Evolutionary conservation across 2,888 invertebrate species (phyloP).

Genomic region (Torymus auratus): DNA sequence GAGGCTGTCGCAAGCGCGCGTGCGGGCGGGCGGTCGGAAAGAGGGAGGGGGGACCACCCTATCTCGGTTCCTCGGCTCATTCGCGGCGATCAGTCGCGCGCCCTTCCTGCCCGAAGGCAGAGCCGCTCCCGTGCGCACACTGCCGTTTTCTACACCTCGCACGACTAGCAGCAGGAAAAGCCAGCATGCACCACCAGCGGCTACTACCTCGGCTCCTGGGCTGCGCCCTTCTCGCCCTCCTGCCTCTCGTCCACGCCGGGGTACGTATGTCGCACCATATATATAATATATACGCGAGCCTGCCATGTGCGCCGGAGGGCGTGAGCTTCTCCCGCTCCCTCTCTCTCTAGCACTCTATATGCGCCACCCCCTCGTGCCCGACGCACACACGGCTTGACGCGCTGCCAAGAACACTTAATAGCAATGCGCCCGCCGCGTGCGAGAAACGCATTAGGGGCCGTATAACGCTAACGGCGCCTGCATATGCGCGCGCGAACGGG

Average conservation of each 20-base stretch:
- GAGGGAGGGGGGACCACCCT: not conserved
- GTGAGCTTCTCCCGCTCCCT: conserved; percentile 9
- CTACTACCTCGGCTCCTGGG: conserved; percentile 7
- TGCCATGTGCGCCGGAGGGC: conserved; percentile 1
- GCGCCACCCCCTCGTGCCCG: not conserved
- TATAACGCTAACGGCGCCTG: too few relatives aligned
- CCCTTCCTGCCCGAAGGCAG: conserved; percentile 13
- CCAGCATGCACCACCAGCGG: too few relatives aligned
- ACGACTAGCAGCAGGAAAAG: too few relatives aligned
- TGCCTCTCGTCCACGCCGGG: conserved; percentile 63
- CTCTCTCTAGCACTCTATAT: not conserved
- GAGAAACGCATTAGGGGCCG: too few relatives aligned
- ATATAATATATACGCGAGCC: not conserved
- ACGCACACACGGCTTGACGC: not conserved
- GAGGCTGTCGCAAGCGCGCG: too few relatives aligned
- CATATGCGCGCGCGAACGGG: too few relatives aligned
- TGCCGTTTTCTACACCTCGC: too few relatives aligned
- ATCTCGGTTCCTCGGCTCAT: conserved; percentile 1
- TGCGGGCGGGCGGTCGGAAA: too few relatives aligned
- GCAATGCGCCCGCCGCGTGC: too few relatives aligned
- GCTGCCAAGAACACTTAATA: conserved; percentile 5
- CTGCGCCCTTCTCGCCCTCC: not conserved
- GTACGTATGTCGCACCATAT: conserved; percentile 60
- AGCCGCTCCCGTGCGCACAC: too few relatives aligned
- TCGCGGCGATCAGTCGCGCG: conserved; percentile 35